Evolutionary conservation across 1,140 invertebrate genomes (phyloP), one percentile per base, ranked within the genome.

Genomic region (Xylocopa sonorina): DNA sequence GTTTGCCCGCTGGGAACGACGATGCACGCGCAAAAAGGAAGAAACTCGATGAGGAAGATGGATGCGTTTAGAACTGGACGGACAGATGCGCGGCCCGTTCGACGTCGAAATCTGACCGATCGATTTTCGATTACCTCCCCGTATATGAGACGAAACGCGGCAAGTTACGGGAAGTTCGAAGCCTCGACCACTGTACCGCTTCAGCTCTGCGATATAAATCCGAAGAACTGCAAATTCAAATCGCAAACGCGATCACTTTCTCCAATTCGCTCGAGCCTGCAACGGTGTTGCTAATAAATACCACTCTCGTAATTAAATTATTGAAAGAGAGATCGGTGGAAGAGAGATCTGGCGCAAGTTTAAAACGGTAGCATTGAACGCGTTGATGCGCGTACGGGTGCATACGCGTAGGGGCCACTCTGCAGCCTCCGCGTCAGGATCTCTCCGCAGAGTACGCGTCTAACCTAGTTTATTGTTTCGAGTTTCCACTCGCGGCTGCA

Each of bases 321-420:
- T n/a, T n/a, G n/a, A n/a, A n/a, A n/a, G n/a, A n/a, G n/a, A n/a
- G n/a, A n/a, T n/a, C n/a, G n/a, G n/a, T n/a, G n/a, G n/a, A n/a
- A n/a, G n/a, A n/a, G n/a, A n/a, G n/a, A n/a, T n/a, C n/a, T n/a
- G n/a, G n/a, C n/a, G n/a, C n/a, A n/a, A n/a, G n/a, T n/a, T n/a
- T n/a, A n/a, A n/a, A 32, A 7, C 32, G 21, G 27, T 21, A 1
- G 32, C 46, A 58, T 53, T 53, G 24, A 53, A 69, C 34, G 41
- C 82, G 24, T 3, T 62, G 60, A 10, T 48, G 82, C 68, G 48
- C 38, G 32, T 48, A 24, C 50, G 64, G 58, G 2, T 74, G 82
- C 82, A 82, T 82, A 78, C 27, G 50, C 68, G 48, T 51, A 84
- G 82, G 82, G 60, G 75, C 73, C 18, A 16, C n/a, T n/a, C n/a